Base-by-base conservation (phyloP, 2,888 invertebrate species). In the Drosophila anceps region DNA sequence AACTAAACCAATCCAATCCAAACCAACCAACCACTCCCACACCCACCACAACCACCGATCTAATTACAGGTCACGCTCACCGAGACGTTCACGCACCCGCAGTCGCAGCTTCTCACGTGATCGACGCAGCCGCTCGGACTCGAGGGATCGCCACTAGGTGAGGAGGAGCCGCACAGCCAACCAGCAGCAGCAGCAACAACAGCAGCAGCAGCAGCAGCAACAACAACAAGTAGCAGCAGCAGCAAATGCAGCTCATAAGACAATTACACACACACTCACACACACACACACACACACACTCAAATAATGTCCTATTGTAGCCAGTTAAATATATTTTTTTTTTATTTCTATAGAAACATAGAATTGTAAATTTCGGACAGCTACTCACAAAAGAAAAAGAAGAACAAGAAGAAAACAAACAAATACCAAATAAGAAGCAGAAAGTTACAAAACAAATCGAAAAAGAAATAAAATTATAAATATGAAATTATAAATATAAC, bases 81-180 rank as follows among this genome's bases (percentile, higher is more conserved):
- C 93, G 57, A 84, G 93, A 58, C 92, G 93, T 20, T 91, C 93
- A 4, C 88, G 93, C 70, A 92, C 94, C 73, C 93, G 94, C 74
- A 94, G 94, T 50, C 92, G 94, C 75, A 94, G 94, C 79, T 93
- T 94, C 81, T 94, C 94, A 79, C 92, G 94, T 71, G 94, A 94
- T 88, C 93, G 94, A 80, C 93, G 94, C 76, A 94, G 94, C 91
- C 93, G 94, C 79, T 94, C 94, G 59, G 94, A 94, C 84, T 94
- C 94, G 29, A 93, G 94, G 80, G 94, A 94, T 90, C 94, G 94
- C 63, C 94, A 94, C 87, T 94, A 93, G 90, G 66, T 27, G 67
- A 53, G 39, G 67, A 53, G 39, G 37, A 24, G 24, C 20, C 27
- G 8, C 18, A n/a, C 27, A 44, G 20, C 44, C 66, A 65, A 24